phyloP scores from a whole-genome alignment of 2,797 vertebrate genomes.

The Liparis tanakae region DNA sequence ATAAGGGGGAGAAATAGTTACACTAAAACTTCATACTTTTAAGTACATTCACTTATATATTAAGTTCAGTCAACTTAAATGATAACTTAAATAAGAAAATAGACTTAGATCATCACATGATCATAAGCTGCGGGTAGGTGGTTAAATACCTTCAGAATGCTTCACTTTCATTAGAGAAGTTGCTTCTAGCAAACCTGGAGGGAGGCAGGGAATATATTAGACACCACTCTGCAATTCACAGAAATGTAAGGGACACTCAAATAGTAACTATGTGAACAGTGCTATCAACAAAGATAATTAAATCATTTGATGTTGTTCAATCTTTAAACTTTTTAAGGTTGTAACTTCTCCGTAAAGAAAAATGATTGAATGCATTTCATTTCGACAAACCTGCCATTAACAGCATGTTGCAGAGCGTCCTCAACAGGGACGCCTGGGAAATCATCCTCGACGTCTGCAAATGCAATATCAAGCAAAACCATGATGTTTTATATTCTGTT shows the following conservation, averaged over 20 bases:
- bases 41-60: not conserved
- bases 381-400: slow-evolving; percentile 71
- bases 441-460: slow-evolving; percentile 69
- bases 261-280: not conserved
- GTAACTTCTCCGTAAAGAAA: not conserved
- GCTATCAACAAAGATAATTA: not conserved
- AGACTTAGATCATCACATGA: not conserved
- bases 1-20: not conserved
- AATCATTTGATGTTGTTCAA: not conserved
- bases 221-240: not conserved
- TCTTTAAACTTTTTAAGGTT: not conserved
- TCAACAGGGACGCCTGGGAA: slow-evolving; percentile 38
- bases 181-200: slow-evolving; percentile 71
- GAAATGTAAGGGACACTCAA: not conserved
- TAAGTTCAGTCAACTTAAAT: not conserved
- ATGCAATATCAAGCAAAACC: not conserved
- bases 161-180: slow-evolving; percentile 70
- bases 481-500: not conserved
- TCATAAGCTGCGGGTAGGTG: not conserved
- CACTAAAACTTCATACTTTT: not conserved
- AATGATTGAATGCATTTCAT: not conserved
- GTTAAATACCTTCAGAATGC: slow-evolving; percentile 62
- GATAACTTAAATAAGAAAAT: not conserved
- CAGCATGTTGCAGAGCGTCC: slow-evolving; percentile 59
- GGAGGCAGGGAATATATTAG: slow-evolving; percentile 11